Evolutionary conservation across 2,113 vertebrate genomes (phyloP).

Genomic region (Hystrix cristata): DNA sequence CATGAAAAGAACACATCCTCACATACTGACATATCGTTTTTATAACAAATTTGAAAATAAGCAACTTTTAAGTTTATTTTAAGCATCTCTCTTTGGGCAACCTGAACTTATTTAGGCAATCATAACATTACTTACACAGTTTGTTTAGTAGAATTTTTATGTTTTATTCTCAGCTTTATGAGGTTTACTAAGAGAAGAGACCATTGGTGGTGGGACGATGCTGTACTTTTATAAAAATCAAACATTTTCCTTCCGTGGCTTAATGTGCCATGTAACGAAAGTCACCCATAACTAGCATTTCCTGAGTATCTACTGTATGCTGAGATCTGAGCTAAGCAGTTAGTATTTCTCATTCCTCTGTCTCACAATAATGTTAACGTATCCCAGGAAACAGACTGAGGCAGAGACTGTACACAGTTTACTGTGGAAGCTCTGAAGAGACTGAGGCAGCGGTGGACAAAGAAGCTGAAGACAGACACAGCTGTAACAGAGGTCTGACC

Average conservation of each 20-base stretch:
- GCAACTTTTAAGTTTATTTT: slow-evolving; percentile 22
- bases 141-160: slow-evolving; percentile 28
- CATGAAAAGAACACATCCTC: slow-evolving; percentile 18
- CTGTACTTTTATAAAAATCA: slow-evolving; percentile 46
- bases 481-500: neutral
- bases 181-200: neutral
- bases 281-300: neutral
- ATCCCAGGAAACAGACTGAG: neutral
- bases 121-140: neutral
- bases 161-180: slow-evolving; percentile 58
- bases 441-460: neutral
- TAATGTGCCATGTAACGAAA: neutral
- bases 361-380: neutral
- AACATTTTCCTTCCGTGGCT: neutral
- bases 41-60: slow-evolving; percentile 51
- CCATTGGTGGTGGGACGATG: neutral
- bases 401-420: neutral
- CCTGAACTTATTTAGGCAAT: slow-evolving; percentile 2
- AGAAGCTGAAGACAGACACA: neutral
- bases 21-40: neutral
- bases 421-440: neutral
- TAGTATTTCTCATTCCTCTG: neutral
- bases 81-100: slow-evolving; percentile 3
- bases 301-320: neutral
- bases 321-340: slow-evolving; percentile 1